A percentile compares a stretch with the other conserved stretches of the same genome.
These are phyloP conservation scores for Porites lobata DNA, from an alignment of 92 coral and sea anemone genomes.

Conservation along the genomic window DNA sequence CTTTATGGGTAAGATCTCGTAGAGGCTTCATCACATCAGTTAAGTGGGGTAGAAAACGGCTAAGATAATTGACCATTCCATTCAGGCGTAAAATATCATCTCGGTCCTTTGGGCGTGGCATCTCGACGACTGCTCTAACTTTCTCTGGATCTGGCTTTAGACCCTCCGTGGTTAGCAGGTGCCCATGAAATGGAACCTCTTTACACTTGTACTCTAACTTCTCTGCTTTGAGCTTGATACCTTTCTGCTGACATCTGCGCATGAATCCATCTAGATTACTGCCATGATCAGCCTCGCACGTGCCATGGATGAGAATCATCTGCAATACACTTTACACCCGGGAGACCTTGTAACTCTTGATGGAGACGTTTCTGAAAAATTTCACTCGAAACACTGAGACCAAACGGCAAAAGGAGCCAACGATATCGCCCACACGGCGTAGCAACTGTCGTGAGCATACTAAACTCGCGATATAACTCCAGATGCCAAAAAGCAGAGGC, in stretches of 20 bases:
- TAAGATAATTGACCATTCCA: constrained; percentile 42
- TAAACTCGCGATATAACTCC: neutral
- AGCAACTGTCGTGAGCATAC: too few species aligned
- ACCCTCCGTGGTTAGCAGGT: constrained; percentile 53
- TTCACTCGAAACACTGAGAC: constrained; percentile 52
- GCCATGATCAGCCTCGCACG: constrained; percentile 27
- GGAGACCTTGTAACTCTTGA: constrained; percentile 10
- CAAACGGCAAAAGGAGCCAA: neutral
- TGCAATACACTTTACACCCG: too few species aligned
- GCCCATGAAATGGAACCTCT: constrained; percentile 57
- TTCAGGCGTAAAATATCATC: neutral
- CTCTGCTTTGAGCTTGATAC: constrained; percentile 39
- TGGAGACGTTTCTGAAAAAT: constrained; percentile 52
- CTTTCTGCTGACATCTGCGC: constrained; percentile 35
- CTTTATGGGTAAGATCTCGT: too few species aligned
- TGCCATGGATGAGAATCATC: neutral
- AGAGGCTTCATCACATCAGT: constrained; percentile 50
- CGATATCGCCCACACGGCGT: too few species aligned
- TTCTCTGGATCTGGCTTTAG: constrained; percentile 37
- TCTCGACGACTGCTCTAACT: constrained; percentile 22
- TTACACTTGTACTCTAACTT: constrained; percentile 48
- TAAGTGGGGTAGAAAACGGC: constrained; percentile 37
- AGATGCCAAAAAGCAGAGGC: constrained; percentile 42
- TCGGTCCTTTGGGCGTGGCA: constrained; percentile 28
- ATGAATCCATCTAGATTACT: constrained; percentile 26